Percentiles rank a stretch among this genome's conserved stretches.
These are phyloP conservation scores for Apoda limacodes DNA, from an alignment of 2,888 invertebrate genomes.

Conservation along the genomic window DNA sequence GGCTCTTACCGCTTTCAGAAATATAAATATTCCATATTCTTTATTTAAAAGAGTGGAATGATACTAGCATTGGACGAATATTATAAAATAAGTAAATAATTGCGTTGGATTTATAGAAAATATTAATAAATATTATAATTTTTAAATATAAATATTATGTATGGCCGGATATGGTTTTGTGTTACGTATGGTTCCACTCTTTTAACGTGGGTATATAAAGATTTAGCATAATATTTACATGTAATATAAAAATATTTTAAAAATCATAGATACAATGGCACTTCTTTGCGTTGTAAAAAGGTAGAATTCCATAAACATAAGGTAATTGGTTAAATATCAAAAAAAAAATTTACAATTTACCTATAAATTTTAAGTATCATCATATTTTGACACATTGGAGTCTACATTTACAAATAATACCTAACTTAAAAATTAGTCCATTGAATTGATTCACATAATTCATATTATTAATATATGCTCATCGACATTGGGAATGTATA, in stretches of 20 bases:
- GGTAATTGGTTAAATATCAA: too few species aligned
- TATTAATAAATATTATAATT: conserved; percentile 30
- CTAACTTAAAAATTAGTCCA: too few species aligned
- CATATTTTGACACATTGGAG: conserved; percentile 39
- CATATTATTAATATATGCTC: too few species aligned
- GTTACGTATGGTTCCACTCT: conserved; percentile 43
- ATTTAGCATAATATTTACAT: conserved; percentile 59
- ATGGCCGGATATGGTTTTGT: conserved; percentile 52
- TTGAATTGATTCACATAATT: too few species aligned
- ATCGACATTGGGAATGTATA: conserved; percentile 55
- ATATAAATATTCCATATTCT: conserved; percentile 18
- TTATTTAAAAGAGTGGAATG: conserved; percentile 42
- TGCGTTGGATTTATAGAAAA: conserved; percentile 27
- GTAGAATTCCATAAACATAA: too few species aligned
- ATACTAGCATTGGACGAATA: conserved; percentile 36
- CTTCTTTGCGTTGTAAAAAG: conserved; percentile 58
- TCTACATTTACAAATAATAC: conserved; percentile 19
- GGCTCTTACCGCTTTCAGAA: conserved; percentile 17
- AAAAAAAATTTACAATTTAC: too few species aligned
- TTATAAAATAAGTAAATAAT: conserved; percentile 30
- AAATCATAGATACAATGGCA: conserved; percentile 61
- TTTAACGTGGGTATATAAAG: conserved; percentile 33
- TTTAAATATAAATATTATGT: conserved; percentile 22
- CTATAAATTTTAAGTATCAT: too few species aligned
- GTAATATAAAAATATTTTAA: conserved; percentile 58